A percentile compares a stretch with the other conserved stretches of the same genome.
These are phyloP conservation scores for Macrobrachium rosenbergii DNA, from an alignment of 1,140 invertebrate species.

Conservation along the genomic window DNA sequence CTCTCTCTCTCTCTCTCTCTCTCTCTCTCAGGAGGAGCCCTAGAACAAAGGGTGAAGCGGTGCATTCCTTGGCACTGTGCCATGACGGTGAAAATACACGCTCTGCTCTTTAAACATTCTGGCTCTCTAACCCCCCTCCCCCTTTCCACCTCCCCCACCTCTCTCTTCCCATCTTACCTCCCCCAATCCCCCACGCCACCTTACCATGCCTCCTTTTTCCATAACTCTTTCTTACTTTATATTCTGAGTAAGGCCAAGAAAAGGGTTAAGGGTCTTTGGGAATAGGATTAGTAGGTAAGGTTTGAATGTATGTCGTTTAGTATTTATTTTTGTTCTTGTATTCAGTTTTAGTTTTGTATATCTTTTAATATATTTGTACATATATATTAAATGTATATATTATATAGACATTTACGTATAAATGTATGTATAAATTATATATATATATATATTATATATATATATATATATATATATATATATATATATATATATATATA, in stretches of 20 bases:
- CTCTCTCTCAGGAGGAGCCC: neutral
- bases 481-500: too few relatives aligned
- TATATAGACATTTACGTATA: too few relatives aligned
- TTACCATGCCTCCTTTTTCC: neutral
- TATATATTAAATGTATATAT: too few relatives aligned
- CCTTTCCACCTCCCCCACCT: too few relatives aligned
- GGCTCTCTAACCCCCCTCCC: neutral
- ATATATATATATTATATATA: too few relatives aligned
- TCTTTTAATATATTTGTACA: too few relatives aligned
- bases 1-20: too few relatives aligned
- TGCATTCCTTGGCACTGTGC: constrained; percentile 36
- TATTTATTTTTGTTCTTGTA: too few relatives aligned
- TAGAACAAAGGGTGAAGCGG: constrained; percentile 25
- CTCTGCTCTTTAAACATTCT: neutral
- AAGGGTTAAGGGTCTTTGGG: neutral
- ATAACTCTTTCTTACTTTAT: neutral
- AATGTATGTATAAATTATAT: too few relatives aligned
- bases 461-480: too few relatives aligned
- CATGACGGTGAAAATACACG: constrained; percentile 25
- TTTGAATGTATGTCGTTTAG: too few relatives aligned
- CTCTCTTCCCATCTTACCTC: neutral
- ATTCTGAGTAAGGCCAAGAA: neutral
- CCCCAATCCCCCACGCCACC: neutral
- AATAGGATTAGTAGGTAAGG: neutral
- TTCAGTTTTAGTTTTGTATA: too few relatives aligned